Evolutionary conservation across 2,797 vertebrate species (phyloP).

Genomic region (Natrix natrix): DNA sequence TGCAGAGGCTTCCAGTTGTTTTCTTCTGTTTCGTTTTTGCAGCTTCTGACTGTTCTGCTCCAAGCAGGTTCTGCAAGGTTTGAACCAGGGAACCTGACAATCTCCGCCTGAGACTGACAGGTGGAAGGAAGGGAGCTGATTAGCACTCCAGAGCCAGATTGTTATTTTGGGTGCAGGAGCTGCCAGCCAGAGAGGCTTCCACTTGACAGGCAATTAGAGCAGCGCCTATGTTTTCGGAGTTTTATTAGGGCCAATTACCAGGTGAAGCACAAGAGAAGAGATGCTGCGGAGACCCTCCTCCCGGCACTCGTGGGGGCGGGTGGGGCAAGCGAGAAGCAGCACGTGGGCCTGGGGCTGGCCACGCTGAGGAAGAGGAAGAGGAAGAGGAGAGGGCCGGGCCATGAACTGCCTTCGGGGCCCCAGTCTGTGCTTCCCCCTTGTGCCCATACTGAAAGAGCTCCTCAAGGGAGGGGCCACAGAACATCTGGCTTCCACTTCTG

Average conservation of each 20-base stretch:
- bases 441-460: not conserved
- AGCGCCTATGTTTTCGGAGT: not conserved
- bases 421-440: not conserved
- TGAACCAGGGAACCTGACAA: not conserved
- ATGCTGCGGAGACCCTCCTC: not conserved
- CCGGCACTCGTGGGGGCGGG: not conserved
- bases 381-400: not conserved
- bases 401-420: not conserved
- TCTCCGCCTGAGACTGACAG: not conserved
- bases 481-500: not conserved
- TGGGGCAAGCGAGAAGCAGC: not conserved
- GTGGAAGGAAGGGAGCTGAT: not conserved
- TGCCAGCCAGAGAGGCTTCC: not conserved
- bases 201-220: not conserved
- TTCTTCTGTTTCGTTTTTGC: not conserved
- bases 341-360: not conserved
- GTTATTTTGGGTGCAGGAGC: not conserved
- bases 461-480: not conserved
- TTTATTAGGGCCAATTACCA: not conserved
- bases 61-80: not conserved
- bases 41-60: not conserved
- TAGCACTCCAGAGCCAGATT: not conserved
- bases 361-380: not conserved
- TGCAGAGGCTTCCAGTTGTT: not conserved
- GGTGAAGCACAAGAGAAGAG: not conserved